Base-by-base conservation (phyloP, 2,797 vertebrate genomes). In the Limnodromus scolopaceus region DNA sequence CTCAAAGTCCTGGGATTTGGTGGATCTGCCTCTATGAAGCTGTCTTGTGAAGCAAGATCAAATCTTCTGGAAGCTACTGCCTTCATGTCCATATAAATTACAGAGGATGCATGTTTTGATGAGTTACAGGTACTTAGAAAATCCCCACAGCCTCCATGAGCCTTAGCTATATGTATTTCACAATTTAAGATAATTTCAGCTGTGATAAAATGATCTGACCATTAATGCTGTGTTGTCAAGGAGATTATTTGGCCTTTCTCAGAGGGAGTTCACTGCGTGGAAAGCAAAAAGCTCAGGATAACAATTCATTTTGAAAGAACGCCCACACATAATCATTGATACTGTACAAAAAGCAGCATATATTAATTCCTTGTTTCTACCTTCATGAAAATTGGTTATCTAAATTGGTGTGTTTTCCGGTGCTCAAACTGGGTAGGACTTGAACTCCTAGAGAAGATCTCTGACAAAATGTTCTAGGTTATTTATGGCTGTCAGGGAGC, bases 221-320 rank as follows among this genome's bases (percentile, higher is more conserved):
- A 0, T 17, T 94, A 71, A 85, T 68, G 11, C 32, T 69, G 11
- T 14, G 64, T 95, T 94, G 96, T 80, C 93, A 95, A 92, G 89
- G 89, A 93, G 85, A 87, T 72, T 68, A 84, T 92, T 32, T 93
- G 84, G 49, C 71, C 76, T 94, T 71, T 85, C 38, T 89, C 57
- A 71, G 14, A 75, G 48, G 8, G n/a, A 81, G 49, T 80, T 94
- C 65, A 61, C 49, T 57, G 13, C 51, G 68, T 80, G 38, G 41
- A 91, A 96, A 87, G 48, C 64, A 87, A 64, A 93, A 84, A 57
- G 15, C 71, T 87, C 2, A 1, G 48, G 58, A 72, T 69, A 91
- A 81, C 57, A 78, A 75, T 77, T 93, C 0, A 54, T 87, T 90
- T 88, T 79, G 77, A 66, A 94, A 83, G 43, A 74, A 3, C 0